Conservation (phyloP, 2,888 invertebrate species). For the Arctia plantaginis region DNA sequence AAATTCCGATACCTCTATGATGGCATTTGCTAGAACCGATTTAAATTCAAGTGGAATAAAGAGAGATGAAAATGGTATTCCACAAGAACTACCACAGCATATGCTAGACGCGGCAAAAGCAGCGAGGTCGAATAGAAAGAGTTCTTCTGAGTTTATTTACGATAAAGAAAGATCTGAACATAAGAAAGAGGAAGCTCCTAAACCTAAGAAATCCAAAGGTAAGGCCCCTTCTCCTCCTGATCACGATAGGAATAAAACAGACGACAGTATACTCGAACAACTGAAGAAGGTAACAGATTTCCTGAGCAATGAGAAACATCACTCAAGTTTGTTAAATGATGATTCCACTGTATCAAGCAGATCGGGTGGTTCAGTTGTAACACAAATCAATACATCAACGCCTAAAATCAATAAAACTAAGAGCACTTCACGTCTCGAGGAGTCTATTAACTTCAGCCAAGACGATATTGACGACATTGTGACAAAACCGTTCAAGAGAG, state of each 20-base stretch:
- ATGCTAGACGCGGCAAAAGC: constrained; percentile 91
- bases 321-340: constrained; percentile 74
- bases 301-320: constrained; percentile 76
- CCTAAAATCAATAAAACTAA: constrained; percentile 80
- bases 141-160: constrained; percentile 71
- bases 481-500: constrained; percentile 79
- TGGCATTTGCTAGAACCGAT: constrained; percentile 77
- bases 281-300: constrained; percentile 77
- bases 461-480: constrained; percentile 86
- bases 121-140: constrained; percentile 89
- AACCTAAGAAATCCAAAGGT: constrained; percentile 88
- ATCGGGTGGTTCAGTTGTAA: constrained; percentile 55
- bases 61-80: constrained; percentile 87
- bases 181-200: constrained; percentile 73
- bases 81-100: constrained; percentile 90
- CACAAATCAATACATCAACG: constrained; percentile 80
- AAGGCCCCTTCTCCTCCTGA: constrained; percentile 92
- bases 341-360: constrained; percentile 59
- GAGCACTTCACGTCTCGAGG: constrained; percentile 71
- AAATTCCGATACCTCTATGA: constrained; percentile 68
- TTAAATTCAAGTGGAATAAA: constrained; percentile 87
- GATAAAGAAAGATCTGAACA: constrained; percentile 70
- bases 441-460: constrained; percentile 80
- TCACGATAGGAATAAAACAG: constrained; percentile 79
- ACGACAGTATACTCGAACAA: constrained; percentile 81